Percentiles rank a stretch among this genome's conserved stretches.
Conservation (phyloP, 2,113 vertebrate species). For the Mastomys natalensis region DNA sequence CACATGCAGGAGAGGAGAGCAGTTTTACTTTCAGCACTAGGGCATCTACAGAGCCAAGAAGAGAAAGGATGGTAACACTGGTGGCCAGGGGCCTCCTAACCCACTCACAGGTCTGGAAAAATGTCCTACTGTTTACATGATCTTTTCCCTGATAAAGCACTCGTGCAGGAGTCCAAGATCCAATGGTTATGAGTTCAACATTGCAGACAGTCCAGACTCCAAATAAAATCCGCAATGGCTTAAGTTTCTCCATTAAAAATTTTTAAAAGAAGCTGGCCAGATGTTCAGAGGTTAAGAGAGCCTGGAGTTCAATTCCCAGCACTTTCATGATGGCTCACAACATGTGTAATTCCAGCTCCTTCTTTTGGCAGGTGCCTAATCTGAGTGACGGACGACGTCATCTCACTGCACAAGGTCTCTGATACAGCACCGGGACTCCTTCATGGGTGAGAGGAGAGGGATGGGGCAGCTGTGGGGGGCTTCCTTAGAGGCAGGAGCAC, state of each 20-base stretch:
- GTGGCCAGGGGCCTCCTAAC: not conserved
- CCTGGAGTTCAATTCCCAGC: not conserved
- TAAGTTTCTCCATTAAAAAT: not conserved
- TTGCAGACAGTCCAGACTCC: not conserved
- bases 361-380: too few relatives aligned
- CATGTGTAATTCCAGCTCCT: not conserved
- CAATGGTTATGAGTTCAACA: not conserved
- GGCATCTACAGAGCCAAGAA: not conserved
- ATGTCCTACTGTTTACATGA: accelerated
- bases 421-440: not conserved
- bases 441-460: not conserved
- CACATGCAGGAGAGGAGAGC: not conserved
- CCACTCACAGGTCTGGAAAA: not conserved
- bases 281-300: not conserved
- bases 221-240: not conserved
- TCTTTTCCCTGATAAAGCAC: not conserved
- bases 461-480: not conserved
- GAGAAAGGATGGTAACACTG: not conserved
- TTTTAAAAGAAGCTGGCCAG: not conserved
- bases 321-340: not conserved
- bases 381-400: not conserved
- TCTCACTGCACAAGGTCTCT: not conserved
- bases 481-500: not conserved
- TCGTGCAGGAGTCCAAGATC: not conserved
- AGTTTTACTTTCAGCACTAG: not conserved